Conservation (phyloP, 1,140 invertebrate species). For the Drosophila pandora region DNA sequence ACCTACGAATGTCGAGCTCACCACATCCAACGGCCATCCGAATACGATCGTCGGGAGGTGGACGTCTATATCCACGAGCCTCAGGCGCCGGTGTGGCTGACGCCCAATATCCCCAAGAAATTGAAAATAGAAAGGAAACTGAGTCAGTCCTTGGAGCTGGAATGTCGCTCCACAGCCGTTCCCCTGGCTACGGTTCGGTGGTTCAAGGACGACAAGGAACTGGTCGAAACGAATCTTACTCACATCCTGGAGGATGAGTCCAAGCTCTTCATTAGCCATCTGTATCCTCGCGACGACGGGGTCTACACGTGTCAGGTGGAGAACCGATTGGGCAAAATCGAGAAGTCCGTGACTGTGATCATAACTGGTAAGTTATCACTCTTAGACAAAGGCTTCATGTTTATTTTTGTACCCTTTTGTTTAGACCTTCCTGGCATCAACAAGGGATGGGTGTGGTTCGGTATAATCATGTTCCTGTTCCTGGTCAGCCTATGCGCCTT, state of each 20-base stretch:
- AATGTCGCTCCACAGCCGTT: constrained; percentile 83
- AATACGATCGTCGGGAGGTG: constrained; percentile 58
- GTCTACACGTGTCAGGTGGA: constrained; percentile 80
- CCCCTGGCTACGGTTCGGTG: constrained; percentile 84
- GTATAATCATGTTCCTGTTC: constrained; percentile 84
- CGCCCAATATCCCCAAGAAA: constrained; percentile 67
- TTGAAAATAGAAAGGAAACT: constrained; percentile 72
- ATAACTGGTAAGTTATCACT: constrained; percentile 71
- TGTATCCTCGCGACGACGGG: constrained; percentile 82
- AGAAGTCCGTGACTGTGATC: constrained; percentile 63
- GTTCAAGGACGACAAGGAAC: constrained; percentile 82
- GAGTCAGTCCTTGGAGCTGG: constrained; percentile 79
- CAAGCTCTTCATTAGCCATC: constrained; percentile 67
- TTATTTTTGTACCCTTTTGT: neutral
- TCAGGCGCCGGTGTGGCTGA: constrained; percentile 61
- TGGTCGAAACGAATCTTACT: constrained; percentile 73
- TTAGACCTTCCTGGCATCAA: constrained; percentile 65
- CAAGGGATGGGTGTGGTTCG: constrained; percentile 73
- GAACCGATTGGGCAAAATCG: constrained; percentile 80
- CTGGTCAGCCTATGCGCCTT: constrained; percentile 85
- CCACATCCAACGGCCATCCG: constrained; percentile 29
- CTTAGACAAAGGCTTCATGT: neutral
- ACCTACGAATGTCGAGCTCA: constrained; percentile 73
- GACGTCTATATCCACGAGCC: constrained; percentile 68
- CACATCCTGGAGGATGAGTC: constrained; percentile 83